Conservation (phyloP, 2,113 vertebrate genomes). For the Morphnarchus princeps region DNA sequence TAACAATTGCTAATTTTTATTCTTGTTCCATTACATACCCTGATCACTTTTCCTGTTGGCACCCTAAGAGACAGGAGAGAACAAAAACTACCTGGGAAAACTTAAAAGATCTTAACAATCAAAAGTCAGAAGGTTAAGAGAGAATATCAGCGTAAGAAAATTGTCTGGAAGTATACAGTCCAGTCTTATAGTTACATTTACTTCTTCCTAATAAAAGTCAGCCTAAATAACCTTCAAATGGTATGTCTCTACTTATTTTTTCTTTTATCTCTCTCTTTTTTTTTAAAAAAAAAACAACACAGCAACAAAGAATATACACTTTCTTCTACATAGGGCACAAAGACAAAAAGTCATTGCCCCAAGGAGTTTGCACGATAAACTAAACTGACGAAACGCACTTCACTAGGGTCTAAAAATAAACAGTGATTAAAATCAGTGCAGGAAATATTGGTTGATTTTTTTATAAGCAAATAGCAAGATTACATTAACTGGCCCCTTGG, state of each 20-base stretch:
- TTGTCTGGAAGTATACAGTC: background rate
- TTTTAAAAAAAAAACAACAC: background rate
- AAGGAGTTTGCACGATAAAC: background rate
- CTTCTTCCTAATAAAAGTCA: background rate
- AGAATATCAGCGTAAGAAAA: background rate
- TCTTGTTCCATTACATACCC: background rate
- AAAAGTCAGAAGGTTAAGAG: background rate
- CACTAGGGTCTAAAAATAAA: conserved; percentile 33
- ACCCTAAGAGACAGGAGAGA: background rate
- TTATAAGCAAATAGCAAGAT: conserved; percentile 54
- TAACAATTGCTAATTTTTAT: background rate
- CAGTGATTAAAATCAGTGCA: conserved; percentile 42
- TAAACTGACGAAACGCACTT: background rate
- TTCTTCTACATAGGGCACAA: background rate
- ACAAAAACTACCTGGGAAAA: background rate
- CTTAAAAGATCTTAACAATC: background rate
- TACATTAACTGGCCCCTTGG: conserved; percentile 27
- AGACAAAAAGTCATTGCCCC: background rate
- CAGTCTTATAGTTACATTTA: background rate
- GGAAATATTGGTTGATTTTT: conserved; percentile 15
- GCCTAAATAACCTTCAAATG: background rate
- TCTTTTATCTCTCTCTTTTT: no score
- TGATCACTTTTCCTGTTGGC: background rate
- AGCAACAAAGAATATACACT: background rate
- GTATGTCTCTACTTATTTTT: background rate